phyloP scores from a whole-genome alignment of 2,113 vertebrate species.

The Oriolus oriolus region DNA sequence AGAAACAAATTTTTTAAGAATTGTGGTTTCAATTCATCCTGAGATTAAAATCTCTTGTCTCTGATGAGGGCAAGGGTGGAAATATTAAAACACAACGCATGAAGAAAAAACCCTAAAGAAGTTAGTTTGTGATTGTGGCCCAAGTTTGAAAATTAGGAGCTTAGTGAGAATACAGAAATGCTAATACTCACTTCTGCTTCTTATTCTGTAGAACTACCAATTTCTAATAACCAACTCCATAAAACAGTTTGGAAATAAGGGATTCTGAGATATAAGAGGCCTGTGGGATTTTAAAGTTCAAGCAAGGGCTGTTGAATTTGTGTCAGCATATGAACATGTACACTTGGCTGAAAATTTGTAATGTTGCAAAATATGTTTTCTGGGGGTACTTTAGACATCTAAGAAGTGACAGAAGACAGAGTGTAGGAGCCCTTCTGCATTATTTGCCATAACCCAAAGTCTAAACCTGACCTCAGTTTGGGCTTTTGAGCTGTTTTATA shows the following conservation, averaged over 20 bases:
- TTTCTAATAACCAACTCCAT: background rate
- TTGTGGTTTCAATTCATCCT: background rate
- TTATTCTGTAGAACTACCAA: accelerated
- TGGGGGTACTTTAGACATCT: background rate
- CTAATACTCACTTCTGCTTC: background rate
- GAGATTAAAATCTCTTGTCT: background rate
- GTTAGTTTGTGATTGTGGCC: background rate
- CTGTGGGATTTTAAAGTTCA: background rate
- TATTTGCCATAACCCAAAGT: background rate
- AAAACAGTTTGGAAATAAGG: background rate
- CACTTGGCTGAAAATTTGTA: background rate
- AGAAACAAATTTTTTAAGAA: background rate
- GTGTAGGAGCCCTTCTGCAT: background rate
- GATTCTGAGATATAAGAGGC: background rate
- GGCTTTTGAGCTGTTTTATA: background rate
- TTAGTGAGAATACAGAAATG: background rate
- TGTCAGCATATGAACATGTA: background rate
- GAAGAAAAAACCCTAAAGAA: background rate
- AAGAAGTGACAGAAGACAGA: background rate
- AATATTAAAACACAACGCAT: background rate
- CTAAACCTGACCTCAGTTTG: background rate
- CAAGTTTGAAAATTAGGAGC: background rate
- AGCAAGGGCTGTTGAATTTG: background rate
- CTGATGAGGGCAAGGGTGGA: background rate
- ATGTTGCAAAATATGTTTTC: background rate